These are phyloP conservation scores for Ophioninae sp. DNA, from an alignment of 2,888 invertebrate genomes.

Conservation along the genomic window DNA sequence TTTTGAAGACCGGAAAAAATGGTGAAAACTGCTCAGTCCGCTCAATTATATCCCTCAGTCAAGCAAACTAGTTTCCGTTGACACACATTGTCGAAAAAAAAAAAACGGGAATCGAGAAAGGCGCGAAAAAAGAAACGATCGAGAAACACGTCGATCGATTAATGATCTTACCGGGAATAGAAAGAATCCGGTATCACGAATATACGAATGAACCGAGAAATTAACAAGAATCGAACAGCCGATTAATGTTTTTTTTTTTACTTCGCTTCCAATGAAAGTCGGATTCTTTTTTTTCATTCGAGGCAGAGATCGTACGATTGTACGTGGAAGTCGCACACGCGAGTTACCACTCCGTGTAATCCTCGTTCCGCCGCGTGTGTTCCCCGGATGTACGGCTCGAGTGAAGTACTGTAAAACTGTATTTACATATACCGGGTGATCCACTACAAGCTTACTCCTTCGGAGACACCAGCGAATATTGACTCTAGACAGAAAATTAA, in stretches of 20 bases:
- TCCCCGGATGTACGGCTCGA: conserved; percentile 49
- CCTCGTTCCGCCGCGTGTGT: conserved; percentile 45
- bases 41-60: conserved; percentile 28
- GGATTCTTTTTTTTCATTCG: conserved; percentile 53
- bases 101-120: neutral
- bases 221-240: conserved; percentile 48
- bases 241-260: conserved; percentile 54
- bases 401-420: conserved; percentile 31
- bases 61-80: conserved; percentile 5
- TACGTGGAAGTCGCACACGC: conserved; percentile 57
- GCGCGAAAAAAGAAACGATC: neutral
- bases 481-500: too few species aligned
- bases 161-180: conserved; percentile 23
- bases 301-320: conserved; percentile 45
- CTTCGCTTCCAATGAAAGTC: conserved; percentile 59
- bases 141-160: conserved; percentile 47
- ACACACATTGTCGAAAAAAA: conserved; percentile 7
- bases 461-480: too few species aligned
- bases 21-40: neutral
- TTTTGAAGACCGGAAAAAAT: neutral
- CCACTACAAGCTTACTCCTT: too few species aligned
- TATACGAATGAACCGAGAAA: conserved; percentile 31
- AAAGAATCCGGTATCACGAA: conserved; percentile 19
- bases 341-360: conserved; percentile 54
- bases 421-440: neutral